Base-by-base conservation (phyloP, 1,140 invertebrate genomes). In the Aricia agestis region DNA sequence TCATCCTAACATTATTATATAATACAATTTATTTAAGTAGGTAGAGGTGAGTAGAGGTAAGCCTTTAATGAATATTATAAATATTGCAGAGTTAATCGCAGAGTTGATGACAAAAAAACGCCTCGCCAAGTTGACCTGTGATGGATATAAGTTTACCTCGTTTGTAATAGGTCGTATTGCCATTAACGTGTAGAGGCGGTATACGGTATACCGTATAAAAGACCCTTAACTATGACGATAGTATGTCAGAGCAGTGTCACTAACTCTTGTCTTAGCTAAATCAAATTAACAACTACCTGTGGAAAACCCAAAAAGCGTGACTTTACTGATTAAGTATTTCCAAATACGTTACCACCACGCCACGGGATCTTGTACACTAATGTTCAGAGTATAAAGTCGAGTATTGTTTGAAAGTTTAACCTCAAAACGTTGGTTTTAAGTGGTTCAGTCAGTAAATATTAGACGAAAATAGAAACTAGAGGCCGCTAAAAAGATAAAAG, bases 401-500 rank as follows among this genome's bases (percentile, higher is more conserved):
- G 10, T 11, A 10, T 63, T 11, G 19, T 19, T 6, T 19, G 58
- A 4, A 18, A 36, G 36, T 7, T 6, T 36, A 6, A 36, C 36
- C 5, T 36, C 36, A 1, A 9, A 36, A 36, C 0, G 36, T 36
- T 9, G 36, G 36, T 52, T 52, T 52, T 15, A 52, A 52, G 45
- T 52, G 45, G 45, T 15, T 52, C 45, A 57, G 73, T 75, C 67
- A 69, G 52, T 73, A 70, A 68, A 70, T 69, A 76, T 74, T 70
- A 41, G 63, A 68, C 76, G 74, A 80, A 81, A 82, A 80, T 78
- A 78, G 81, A 76, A 84, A 76, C 71, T 72, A 66, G 73, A 69
- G 80, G 73, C 69, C 66, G 81, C 82, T 87, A 87, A 87, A 84
- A 82, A 86, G 85, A 86, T 82, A 84, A 83, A 84, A 86, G 76